Percentiles rank a stretch among this genome's conserved stretches.
These are phyloP conservation scores for Stigmatopora nigra DNA, from an alignment of 2,113 vertebrate species.

Conservation along the genomic window DNA sequence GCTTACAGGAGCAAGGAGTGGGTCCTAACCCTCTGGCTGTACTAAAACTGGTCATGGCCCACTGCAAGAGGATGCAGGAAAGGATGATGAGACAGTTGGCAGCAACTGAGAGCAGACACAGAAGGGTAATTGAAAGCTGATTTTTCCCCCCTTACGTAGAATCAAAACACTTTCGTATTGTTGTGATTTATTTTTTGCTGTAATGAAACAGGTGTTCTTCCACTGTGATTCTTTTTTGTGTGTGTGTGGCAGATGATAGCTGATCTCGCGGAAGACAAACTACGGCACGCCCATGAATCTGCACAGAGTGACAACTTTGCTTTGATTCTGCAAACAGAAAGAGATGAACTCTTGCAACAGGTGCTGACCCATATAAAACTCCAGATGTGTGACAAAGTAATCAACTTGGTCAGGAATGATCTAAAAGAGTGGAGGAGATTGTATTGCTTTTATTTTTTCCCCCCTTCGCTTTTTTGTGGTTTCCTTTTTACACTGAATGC, in stretches of 20 bases:
- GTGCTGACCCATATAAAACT: slow-evolving; percentile 50
- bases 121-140: slow-evolving; percentile 69
- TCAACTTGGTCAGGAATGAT: slow-evolving; percentile 9
- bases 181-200: neutral
- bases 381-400: neutral
- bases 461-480: neutral
- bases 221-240: slow-evolving; percentile 2
- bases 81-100: slow-evolving; percentile 90
- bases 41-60: slow-evolving; percentile 89
- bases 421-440: slow-evolving; percentile 11
- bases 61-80: slow-evolving; percentile 95
- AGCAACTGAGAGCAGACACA: slow-evolving; percentile 86
- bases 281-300: slow-evolving; percentile 78
- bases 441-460: slow-evolving; percentile 5
- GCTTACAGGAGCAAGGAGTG: slow-evolving; percentile 66
- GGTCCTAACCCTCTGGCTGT: slow-evolving; percentile 85
- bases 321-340: slow-evolving; percentile 87
- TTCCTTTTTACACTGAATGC: slow-evolving; percentile 1
- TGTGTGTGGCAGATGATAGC: slow-evolving; percentile 77
- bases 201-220: neutral
- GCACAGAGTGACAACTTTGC: slow-evolving; percentile 86
- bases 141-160: neutral
- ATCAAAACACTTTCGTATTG: neutral
- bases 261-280: slow-evolving; percentile 88
- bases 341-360: slow-evolving; percentile 89